Conservation (phyloP, 2,888 invertebrate genomes). For the Apamea monoglypha region DNA sequence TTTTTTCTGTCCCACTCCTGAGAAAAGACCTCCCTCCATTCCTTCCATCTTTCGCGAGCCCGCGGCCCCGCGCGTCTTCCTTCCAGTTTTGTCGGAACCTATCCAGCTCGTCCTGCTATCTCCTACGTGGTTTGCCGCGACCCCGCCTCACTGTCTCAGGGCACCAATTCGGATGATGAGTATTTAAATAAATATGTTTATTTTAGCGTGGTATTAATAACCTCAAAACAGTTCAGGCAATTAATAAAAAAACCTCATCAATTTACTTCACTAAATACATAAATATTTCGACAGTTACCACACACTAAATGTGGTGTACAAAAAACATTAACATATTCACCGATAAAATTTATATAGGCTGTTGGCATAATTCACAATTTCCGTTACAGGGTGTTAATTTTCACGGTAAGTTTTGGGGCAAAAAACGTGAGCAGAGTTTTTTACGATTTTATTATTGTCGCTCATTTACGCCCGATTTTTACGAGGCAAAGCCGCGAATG, state of each 20-base stretch:
- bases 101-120: too few relatives aligned
- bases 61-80: too few relatives aligned
- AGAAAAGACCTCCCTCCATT: too few relatives aligned
- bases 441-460: constrained; percentile 10
- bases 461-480: constrained; percentile 37
- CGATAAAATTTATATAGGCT: constrained; percentile 18
- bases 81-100: too few relatives aligned
- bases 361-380: constrained; percentile 53
- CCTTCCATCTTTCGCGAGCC: too few relatives aligned
- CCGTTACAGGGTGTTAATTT: constrained; percentile 54
- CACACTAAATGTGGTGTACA: background rate
- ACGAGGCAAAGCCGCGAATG: constrained; percentile 25
- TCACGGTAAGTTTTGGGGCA: constrained; percentile 14
- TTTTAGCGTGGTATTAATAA: background rate
- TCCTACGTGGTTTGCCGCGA: too few relatives aligned
- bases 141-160: too few relatives aligned
- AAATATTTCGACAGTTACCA: background rate
- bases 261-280: background rate
- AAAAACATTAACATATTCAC: constrained; percentile 1
- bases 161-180: too few relatives aligned
- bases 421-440: constrained; percentile 23
- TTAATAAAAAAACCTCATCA: background rate
- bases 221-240: background rate
- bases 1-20: too few relatives aligned
- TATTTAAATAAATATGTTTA: background rate